phyloP scores from a whole-genome alignment of 2,113 vertebrate species.

The Myotis davidii region DNA sequence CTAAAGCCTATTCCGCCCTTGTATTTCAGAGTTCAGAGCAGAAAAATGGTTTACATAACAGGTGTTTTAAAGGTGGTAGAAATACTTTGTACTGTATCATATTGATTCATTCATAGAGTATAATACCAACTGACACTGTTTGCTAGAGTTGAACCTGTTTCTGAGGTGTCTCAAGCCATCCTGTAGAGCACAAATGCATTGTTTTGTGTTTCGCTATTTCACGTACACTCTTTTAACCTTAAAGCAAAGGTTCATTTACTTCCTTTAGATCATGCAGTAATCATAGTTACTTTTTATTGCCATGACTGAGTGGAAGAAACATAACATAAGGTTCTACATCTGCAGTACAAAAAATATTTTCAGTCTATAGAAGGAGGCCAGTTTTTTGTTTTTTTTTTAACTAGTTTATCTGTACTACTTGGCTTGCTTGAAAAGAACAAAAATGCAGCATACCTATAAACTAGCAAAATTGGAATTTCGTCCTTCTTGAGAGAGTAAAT shows the following conservation, averaged over 20 bases:
- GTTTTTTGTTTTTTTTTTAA: neutral
- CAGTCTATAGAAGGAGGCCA: neutral
- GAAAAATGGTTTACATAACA: neutral
- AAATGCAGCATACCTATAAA: neutral
- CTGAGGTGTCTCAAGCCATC: accelerated
- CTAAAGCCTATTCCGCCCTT: neutral
- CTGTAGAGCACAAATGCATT: accelerated
- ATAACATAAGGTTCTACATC: slow-evolving; percentile 40
- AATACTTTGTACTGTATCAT: accelerated
- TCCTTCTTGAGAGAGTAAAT: slow-evolving; percentile 65
- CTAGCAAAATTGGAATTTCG: slow-evolving; percentile 56
- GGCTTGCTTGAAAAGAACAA: neutral
- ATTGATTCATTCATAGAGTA: neutral
- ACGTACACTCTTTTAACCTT: neutral
- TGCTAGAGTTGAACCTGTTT: slow-evolving; percentile 16
- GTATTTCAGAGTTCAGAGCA: neutral
- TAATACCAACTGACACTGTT: slow-evolving; percentile 37
- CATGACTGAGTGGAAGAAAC: neutral
- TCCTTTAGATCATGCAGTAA: neutral
- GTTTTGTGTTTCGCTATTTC: slow-evolving; percentile 30
- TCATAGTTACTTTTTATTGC: neutral
- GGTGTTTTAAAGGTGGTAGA: neutral
- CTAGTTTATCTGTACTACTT: neutral
- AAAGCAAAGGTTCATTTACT: neutral
- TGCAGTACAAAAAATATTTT: neutral